These are phyloP conservation scores for Ametastegia equiseti DNA, from an alignment of 2,888 invertebrate species.

Conservation along the genomic window DNA sequence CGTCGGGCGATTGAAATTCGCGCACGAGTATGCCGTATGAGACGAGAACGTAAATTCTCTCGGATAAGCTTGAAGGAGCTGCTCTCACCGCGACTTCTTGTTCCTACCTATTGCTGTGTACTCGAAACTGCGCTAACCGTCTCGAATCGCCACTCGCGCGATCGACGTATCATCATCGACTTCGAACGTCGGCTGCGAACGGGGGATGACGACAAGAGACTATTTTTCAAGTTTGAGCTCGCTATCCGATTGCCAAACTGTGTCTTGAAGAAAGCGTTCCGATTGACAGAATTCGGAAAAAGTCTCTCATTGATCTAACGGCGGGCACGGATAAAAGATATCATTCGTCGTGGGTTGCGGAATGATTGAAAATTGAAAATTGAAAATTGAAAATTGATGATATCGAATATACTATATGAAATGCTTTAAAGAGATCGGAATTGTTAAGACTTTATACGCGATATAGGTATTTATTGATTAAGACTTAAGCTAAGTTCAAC, in stretches of 20 bases:
- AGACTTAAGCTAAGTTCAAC: conserved; percentile 16
- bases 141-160: neutral
- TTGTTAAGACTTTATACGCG: conserved; percentile 29
- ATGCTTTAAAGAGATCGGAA: conserved; percentile 23
- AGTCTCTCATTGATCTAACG: neutral
- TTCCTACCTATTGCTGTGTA: conserved; percentile 2
- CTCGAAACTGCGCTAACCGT: neutral
- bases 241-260: neutral
- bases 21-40: neutral
- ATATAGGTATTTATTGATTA: conserved; percentile 33
- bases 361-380: neutral
- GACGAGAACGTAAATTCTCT: neutral
- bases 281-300: neutral
- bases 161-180: conserved; percentile 4
- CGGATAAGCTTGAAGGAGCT: neutral
- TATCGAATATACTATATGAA: conserved; percentile 26
- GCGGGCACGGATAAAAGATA: conserved; percentile 5
- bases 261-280: too few species aligned
- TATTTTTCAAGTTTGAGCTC: neutral
- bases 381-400: conserved; percentile 13
- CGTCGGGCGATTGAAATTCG: conserved; percentile 3
- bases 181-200: neutral
- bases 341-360: neutral
- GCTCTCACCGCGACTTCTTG: neutral
- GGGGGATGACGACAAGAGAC: neutral